Base-by-base conservation (phyloP, 2,888 invertebrate genomes). In the Papilio gigon region DNA sequence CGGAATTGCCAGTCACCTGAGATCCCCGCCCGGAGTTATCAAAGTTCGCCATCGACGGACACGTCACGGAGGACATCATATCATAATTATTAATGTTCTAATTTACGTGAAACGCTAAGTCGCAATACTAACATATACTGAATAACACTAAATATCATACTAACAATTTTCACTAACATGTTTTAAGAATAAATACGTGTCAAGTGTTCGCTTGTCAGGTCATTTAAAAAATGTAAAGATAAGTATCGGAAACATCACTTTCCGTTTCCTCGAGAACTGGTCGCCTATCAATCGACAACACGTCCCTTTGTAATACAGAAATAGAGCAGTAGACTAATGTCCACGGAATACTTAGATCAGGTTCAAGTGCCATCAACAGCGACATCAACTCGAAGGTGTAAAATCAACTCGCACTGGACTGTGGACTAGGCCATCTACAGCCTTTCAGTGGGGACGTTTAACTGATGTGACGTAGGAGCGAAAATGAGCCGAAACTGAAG, bases 191-290 rank as follows among this genome's bases (percentile, higher is more conserved):
- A 12, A 59, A 59, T 59, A 17, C 22, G 35, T 22, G 8, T 12
- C 17, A 33, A 42, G 42, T 33, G 50, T 67, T 42, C 42, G 42
- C 62, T 62, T 56, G 53, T 50, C 27, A 37, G 40, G 35, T 63
- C 33, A 56, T 63, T 53, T 61, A 44, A 56, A 44, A 58, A 67
- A 47, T 73, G 70, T 73, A 70, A 80, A 84, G 84, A 84, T 73
- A 81, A 76, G 33, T 35, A 40, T 58, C 72, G 78, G 77, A 76
- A 82, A 82, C 84, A 82, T 85, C 83, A 83, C 75, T 81, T 85
- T 86, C 86, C 86, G 84, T 78, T 83, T 83, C 79, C 80, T 77
- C 69, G 69, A 68, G 75, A 75, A 79, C 75, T 78, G 78, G 81
- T 84, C 72, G 78, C 78, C 70, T 78, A 83, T 86, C 84, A 80